Percentiles rank a stretch among this genome's conserved stretches.
Evolutionary conservation across 2,113 vertebrate genomes (phyloP).

Genomic region (Rhegmatorhina hoffmannsi): DNA sequence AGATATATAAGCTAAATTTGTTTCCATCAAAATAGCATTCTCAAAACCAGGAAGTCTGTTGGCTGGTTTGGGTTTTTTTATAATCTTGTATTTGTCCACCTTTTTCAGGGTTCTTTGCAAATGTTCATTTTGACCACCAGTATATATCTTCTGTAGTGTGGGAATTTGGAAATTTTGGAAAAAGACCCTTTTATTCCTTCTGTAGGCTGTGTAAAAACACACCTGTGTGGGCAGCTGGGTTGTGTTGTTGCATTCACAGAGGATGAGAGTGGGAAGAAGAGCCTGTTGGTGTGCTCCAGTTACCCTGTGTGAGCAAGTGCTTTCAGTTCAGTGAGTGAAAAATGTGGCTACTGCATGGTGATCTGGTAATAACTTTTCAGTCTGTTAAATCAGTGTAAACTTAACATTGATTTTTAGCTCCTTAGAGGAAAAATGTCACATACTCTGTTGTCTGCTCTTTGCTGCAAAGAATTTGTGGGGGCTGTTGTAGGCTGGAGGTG

Average conservation of each 20-base stretch:
- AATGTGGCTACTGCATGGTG: neutral
- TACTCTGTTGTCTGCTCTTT: neutral
- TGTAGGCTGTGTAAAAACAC: neutral
- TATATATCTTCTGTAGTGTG: neutral
- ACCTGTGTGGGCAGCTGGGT: neutral
- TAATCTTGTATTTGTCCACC: neutral
- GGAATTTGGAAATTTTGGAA: neutral
- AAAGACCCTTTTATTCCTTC: neutral
- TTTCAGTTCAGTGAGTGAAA: neutral
- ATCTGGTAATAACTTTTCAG: neutral
- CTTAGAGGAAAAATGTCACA: neutral
- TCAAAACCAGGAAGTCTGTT: neutral
- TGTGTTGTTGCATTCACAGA: neutral
- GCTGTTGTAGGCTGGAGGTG: neutral
- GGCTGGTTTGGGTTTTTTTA: neutral
- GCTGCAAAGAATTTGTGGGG: neutral
- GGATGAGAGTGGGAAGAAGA: neutral
- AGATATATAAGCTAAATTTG: neutral
- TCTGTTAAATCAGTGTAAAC: neutral
- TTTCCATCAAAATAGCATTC: neutral
- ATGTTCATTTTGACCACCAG: neutral
- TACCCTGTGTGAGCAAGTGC: neutral
- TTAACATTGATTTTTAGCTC: slow-evolving; percentile 14
- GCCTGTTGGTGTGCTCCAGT: neutral
- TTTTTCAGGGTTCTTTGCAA: neutral